Base-by-base conservation (phyloP, 2,113 vertebrate genomes). In the Prochilodus magdalenae region DNA sequence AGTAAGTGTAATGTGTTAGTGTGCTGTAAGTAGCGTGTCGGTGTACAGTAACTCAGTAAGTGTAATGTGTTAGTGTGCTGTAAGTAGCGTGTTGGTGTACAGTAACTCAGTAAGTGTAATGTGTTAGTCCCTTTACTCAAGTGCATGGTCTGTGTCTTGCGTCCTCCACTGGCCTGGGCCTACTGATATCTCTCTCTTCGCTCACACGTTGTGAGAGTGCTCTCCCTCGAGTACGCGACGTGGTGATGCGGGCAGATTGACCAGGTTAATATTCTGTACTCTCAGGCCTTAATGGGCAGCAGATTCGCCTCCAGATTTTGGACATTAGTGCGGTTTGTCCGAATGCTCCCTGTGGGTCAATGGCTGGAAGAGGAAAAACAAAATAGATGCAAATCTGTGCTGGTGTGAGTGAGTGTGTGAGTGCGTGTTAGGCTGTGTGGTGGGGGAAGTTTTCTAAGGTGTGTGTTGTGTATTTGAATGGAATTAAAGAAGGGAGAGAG, bases 231-330 rank as follows among this genome's bases (percentile, higher is more conserved):
- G 86, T 75, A 71, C 70, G 53, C 55, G 72, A 36, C 40, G 66
- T 65, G 74, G 29, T 67, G 59, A 80, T 75, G 24, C 72, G 81
- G 44, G 30, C 80, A 78, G 86, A 83, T 73, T 83, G 84, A 83
- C 84, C 84, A 88, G 87, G 83, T 88, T 88, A 86, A 85, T 86
- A 84, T 82, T 49, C 57, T 73, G 51, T 80, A 71, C 84, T 82
- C 81, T 84, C 72, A 74, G 87, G 55, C 75, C 70, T 71, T 85
- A 88, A 78, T 84, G 65, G 40, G 69, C 26, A 71, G 80, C 82
- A 44, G 80, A 73, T 83, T 78, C 70, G 18, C 24, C 71, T 75
- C 40, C 65, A 85, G 72, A 79, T 81, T 80, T 84, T 77, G 82
- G 81, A 82, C 87, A 83, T 84, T 65, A 84, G 82, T 75, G 51